phyloP scores from a whole-genome alignment of 64 coral and sea anemone species.

The Porites lutea region DNA sequence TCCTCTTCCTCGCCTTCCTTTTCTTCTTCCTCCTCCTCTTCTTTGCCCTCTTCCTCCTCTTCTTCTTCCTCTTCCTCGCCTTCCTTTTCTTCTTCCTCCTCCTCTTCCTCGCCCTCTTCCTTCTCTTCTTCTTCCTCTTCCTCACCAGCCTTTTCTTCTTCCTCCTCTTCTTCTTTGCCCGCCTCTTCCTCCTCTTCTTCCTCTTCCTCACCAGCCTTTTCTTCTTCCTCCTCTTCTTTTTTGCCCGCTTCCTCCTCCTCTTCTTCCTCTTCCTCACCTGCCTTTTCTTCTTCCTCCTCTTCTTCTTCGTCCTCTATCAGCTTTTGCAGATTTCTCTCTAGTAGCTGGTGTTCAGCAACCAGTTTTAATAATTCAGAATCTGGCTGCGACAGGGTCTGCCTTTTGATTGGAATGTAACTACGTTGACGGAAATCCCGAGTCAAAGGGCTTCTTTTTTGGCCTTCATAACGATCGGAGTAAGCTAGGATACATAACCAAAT shows the following conservation, averaged over 20 bases:
- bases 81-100: not conserved
- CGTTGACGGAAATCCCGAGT: not conserved
- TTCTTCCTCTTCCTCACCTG: constrained; percentile 2
- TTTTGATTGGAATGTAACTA: not conserved
- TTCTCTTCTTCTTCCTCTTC: not conserved
- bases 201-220: constrained; percentile 22
- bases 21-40: constrained; percentile 14
- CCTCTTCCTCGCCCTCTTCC: constrained; percentile 2
- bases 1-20: constrained; percentile 28
- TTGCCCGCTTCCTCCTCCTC: constrained; percentile 11
- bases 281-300: constrained; percentile 45
- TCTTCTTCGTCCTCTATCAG: constrained; percentile 19
- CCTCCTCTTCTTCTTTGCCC: not conserved
- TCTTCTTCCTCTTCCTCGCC: constrained; percentile 12
- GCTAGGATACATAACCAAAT: not conserved
- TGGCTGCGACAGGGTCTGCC: not conserved
- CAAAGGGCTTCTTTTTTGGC: not conserved
- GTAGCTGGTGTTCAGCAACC: not conserved
- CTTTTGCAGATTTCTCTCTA: not conserved
- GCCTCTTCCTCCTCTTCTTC: not conserved
- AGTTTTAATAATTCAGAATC: not conserved
- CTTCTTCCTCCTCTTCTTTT: constrained; percentile 13
- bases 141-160: constrained; percentile 7
- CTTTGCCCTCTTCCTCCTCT: constrained; percentile 13
- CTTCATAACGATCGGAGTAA: not conserved